Base-by-base conservation (phyloP, 2,113 vertebrate species). In the Paramisgurnus dabryanus region DNA sequence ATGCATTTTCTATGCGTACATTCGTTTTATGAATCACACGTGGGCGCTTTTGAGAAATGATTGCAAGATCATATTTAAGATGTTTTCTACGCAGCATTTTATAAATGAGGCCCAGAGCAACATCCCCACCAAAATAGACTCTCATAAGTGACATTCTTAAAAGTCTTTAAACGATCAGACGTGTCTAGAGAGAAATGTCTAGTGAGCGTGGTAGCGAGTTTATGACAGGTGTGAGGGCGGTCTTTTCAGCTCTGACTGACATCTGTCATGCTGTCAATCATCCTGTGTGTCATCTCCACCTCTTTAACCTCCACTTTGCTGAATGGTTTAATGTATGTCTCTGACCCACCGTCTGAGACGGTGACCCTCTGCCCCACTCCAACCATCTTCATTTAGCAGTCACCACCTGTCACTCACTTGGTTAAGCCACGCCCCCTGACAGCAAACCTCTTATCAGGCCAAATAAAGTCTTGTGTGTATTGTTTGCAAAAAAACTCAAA, bases 221-320 rank as follows among this genome's bases (percentile, higher is more conserved):
- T 12, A 39, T 8, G 10, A 63, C 63, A 66, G 60, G 45, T 77
- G 60, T 17, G 63, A 49, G 57, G 58, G 57, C 13, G 18, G 72
- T 27, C n/a, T n/a, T 27, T 15, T 40, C 45, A 76, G 74, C 47
- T 66, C 45, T 53, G 63, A 66, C 47, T 66, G 74, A 53, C 74
- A 66, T 77, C 60, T 66, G 74, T 55, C 74, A 66, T 45, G 34
- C 74, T 12, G 74, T 34, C 74, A 77, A 55, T 77, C 74, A 66
- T 40, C 4, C 72, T 39, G 22, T 7, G 61, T 66, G 6, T 77
- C 45, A 65, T 77, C 61, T 41, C 74, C 61, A 40, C 60, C 74
- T 77, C 63, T 76, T 76, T 77, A 77, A 77, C 74, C 74, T 77
- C 47, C n/a, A 47, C 50, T 77, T 66, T 41, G 53, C 17, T n/a